Evolutionary conservation across 2,888 invertebrate genomes (phyloP).

Genomic region (Cybosia mesomella): DNA sequence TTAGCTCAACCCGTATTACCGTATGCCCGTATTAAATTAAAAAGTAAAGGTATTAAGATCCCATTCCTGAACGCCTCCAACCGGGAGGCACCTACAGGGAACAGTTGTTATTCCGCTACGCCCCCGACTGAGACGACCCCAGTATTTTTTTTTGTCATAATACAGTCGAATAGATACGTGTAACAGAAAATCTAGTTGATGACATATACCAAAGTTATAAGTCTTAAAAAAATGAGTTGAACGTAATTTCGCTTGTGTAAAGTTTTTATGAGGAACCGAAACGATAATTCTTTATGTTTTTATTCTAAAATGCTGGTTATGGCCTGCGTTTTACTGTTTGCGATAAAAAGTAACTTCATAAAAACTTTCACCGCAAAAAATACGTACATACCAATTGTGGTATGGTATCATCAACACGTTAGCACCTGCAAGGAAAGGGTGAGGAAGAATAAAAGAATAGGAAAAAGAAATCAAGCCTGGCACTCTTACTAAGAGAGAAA

Average conservation of each 20-base stretch:
- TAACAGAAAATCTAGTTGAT: neutral
- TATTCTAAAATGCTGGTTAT: neutral
- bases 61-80: too few species aligned
- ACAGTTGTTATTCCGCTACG: too few species aligned
- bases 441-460: neutral
- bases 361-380: constrained; percentile 2
- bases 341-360: neutral
- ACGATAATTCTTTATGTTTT: neutral
- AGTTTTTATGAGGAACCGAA: neutral
- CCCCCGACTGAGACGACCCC: too few species aligned
- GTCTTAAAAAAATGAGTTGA: neutral
- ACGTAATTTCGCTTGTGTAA: neutral
- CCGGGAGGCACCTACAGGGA: too few species aligned
- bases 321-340: neutral
- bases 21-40: too few species aligned
- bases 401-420: neutral
- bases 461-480: neutral
- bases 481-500: too few species aligned
- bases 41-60: too few species aligned
- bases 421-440: neutral
- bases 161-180: too few species aligned
- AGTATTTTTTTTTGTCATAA: too few species aligned
- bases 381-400: neutral
- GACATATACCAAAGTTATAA: neutral
- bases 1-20: too few species aligned